These are phyloP conservation scores for Nomada hirtipes DNA, from an alignment of 2,888 invertebrate genomes.

Conservation along the genomic window DNA sequence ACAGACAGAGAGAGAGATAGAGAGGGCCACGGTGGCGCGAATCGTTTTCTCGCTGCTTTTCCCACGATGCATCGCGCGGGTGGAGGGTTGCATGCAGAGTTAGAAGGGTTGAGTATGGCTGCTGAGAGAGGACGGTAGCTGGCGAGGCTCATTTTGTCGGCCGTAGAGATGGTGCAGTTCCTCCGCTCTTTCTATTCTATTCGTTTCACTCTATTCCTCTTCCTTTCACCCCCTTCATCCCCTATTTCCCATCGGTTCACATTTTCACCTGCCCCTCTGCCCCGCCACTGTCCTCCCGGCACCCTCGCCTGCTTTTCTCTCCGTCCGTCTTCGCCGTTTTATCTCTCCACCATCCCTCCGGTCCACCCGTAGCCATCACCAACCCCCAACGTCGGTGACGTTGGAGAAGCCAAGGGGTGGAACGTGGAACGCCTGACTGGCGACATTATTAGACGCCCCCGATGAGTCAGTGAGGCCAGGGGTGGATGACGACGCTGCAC, in stretches of 20 bases:
- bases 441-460: constrained; percentile 84
- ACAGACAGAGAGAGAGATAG: constrained; percentile 28
- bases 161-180: constrained; percentile 75
- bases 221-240: constrained; percentile 17
- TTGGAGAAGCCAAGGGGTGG: constrained; percentile 67
- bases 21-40: constrained; percentile 66
- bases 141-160: constrained; percentile 84
- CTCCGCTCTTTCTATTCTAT: constrained; percentile 9
- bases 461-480: constrained; percentile 78
- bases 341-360: constrained; percentile 51
- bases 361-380: constrained; percentile 26
- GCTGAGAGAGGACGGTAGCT: constrained; percentile 66
- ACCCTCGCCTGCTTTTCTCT: constrained; percentile 41
- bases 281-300: constrained; percentile 42
- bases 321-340: constrained; percentile 53
- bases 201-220: constrained; percentile 7
- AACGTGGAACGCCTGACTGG: constrained; percentile 83
- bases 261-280: constrained; percentile 53
- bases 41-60: constrained; percentile 74
- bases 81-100: constrained; percentile 37
- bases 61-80: constrained; percentile 55
- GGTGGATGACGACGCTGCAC: constrained; percentile 61
- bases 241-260: constrained; percentile 52
- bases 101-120: constrained; percentile 44
- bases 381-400: constrained; percentile 37